A percentile compares a stretch with the other conserved stretches of the same genome.
These are phyloP conservation scores for Drosophila formosana DNA, from an alignment of 2,888 invertebrate genomes.

Conservation along the genomic window DNA sequence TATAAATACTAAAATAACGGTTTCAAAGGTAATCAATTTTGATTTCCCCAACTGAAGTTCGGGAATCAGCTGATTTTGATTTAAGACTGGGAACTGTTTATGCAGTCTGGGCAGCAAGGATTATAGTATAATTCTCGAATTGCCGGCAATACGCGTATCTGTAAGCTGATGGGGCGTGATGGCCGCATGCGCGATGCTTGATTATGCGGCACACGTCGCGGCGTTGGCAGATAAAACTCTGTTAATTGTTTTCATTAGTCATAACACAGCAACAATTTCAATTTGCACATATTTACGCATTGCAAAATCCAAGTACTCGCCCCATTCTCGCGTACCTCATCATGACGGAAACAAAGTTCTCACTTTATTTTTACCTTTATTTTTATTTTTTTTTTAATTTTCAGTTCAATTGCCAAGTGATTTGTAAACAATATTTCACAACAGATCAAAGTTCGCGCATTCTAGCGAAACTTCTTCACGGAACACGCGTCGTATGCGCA, in stretches of 20 bases:
- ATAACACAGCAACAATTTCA: constrained; percentile 41
- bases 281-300: constrained; percentile 46
- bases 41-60: too few relatives aligned
- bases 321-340: constrained; percentile 28
- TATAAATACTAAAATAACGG: too few relatives aligned
- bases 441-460: constrained; percentile 38
- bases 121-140: constrained; percentile 40
- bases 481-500: constrained; percentile 21
- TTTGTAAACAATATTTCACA: constrained; percentile 25
- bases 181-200: constrained; percentile 20
- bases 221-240: constrained; percentile 56
- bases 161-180: constrained; percentile 33
- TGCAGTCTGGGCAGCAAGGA: constrained; percentile 38
- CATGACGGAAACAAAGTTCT: constrained; percentile 30
- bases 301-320: constrained; percentile 24
- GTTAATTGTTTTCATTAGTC: constrained; percentile 75
- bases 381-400: neutral
- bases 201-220: constrained; percentile 64
- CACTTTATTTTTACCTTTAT: constrained; percentile 9
- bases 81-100: constrained; percentile 13
- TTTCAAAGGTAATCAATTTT: too few relatives aligned
- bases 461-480: constrained; percentile 15
- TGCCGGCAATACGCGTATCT: constrained; percentile 36
- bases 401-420: constrained; percentile 10
- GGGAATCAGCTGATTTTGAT: constrained; percentile 19